Conservation (phyloP, 2,888 invertebrate genomes). For the Drepana falcataria region DNA sequence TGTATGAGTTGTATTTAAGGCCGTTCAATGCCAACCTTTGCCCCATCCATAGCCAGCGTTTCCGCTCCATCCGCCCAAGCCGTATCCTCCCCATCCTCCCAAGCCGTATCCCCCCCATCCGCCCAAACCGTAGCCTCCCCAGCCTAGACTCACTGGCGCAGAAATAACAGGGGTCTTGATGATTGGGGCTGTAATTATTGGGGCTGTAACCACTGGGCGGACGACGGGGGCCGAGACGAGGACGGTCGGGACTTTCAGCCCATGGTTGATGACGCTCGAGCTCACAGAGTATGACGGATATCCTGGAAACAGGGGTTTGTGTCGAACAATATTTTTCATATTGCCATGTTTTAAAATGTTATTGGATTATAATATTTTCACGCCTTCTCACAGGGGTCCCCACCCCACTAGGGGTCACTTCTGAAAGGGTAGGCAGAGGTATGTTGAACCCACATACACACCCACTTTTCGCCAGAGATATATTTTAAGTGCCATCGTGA, state of each 20-base stretch:
- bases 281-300: constrained; percentile 36
- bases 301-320: constrained; percentile 7
- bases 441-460: no score
- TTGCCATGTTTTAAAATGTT: no score
- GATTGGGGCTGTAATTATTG: constrained; percentile 26
- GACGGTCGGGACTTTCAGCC: constrained; percentile 36
- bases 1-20: neutral
- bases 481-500: no score
- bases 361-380: no score
- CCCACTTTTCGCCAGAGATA: no score
- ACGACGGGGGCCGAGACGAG: constrained; percentile 32
- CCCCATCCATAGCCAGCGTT: constrained; percentile 11
- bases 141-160: constrained; percentile 18
- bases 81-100: constrained; percentile 9
- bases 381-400: no score
- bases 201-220: constrained; percentile 14
- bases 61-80: constrained; percentile 14
- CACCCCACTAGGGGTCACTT: no score
- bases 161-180: constrained; percentile 20
- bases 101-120: constrained; percentile 11
- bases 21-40: constrained; percentile 20
- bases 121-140: constrained; percentile 8
- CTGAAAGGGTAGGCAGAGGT: no score
- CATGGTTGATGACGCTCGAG: constrained; percentile 52
- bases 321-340: neutral